A percentile compares a stretch with the other conserved stretches of the same genome.
phyloP scores from a whole-genome alignment of 1,140 invertebrate species.

The Brachionus sp. region DNA sequence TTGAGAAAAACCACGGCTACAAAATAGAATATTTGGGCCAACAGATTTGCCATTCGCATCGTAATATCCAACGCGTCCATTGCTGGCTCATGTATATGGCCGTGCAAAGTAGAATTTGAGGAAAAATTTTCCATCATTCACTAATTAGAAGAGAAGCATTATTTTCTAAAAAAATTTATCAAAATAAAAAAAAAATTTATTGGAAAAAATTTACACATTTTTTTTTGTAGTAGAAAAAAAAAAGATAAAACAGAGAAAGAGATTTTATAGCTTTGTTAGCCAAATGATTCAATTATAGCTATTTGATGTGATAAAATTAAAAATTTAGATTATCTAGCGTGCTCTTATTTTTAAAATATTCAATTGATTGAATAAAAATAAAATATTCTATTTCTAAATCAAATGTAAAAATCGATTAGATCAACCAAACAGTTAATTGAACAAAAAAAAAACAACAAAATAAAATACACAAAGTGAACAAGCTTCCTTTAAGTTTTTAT shows the following conservation, averaged over 20 bases:
- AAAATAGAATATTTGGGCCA: not conserved
- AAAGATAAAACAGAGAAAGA: no score
- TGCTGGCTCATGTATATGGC: not conserved
- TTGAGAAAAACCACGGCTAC: not conserved
- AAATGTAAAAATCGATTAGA: not conserved
- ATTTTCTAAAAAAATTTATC: not conserved
- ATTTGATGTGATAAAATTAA: not conserved
- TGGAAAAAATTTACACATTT: not conserved
- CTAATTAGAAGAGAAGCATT: not conserved
- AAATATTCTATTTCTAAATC: not conserved
- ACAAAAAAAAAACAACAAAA: not conserved
- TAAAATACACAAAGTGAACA: not conserved
- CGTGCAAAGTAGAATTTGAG: not conserved
- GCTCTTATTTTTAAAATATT: not conserved
- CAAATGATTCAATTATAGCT: not conserved
- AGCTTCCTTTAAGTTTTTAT: not conserved
- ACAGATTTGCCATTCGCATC: not conserved
- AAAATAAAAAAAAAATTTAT: not conserved
- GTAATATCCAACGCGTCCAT: not conserved
- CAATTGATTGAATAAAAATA: not conserved
- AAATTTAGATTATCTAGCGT: not conserved
- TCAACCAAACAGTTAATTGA: not conserved
- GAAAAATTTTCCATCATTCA: not conserved
- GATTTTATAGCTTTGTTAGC: no score
- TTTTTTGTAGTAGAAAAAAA: no score